Evolutionary conservation across 2,113 vertebrate species (phyloP).

Genomic region (Sander vitreus): DNA sequence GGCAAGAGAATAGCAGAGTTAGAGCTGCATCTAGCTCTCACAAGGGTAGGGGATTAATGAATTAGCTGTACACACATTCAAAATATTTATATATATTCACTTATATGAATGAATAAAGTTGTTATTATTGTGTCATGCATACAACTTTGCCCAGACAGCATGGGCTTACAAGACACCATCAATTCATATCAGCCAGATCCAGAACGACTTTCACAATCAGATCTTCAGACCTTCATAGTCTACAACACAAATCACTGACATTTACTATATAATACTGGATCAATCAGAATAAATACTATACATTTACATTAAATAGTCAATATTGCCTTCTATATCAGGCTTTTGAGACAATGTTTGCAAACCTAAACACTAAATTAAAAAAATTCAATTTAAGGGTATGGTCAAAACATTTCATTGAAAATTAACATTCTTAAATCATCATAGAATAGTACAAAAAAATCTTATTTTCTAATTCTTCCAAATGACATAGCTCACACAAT

Average conservation of each 20-base stretch:
- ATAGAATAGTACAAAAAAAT: not conserved
- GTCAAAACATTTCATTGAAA: not conserved
- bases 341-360: not conserved
- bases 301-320: not conserved
- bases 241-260: not conserved
- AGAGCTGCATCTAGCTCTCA: constrained; percentile 91
- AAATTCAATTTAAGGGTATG: not conserved
- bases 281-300: not conserved
- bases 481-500: constrained; percentile 7
- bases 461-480: not conserved
- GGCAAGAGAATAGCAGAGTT: constrained; percentile 92
- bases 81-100: not conserved
- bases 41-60: constrained; percentile 82
- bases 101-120: not conserved
- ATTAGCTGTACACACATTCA: not conserved
- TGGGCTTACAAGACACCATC: not conserved
- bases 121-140: too few species aligned
- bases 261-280: too few species aligned
- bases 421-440: not conserved
- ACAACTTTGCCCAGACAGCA: not conserved
- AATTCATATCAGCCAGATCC: not conserved
- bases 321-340: not conserved
- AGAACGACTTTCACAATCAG: not conserved
- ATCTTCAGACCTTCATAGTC: not conserved
- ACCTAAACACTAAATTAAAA: not conserved